phyloP scores from a whole-genome alignment of 2,888 invertebrate species.

The Pseudococcus longispinus region DNA sequence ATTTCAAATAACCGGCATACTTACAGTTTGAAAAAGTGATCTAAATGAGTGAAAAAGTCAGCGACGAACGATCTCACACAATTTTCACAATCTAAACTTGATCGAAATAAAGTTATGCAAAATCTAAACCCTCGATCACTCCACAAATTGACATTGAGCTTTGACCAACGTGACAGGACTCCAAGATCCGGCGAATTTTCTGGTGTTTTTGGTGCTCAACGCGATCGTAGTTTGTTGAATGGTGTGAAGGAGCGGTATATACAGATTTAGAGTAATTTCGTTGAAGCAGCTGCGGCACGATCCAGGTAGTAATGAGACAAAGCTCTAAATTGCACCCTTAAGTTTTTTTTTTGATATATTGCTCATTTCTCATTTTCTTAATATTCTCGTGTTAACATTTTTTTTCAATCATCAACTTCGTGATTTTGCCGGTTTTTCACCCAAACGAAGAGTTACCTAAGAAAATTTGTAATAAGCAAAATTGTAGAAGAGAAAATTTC shows the following conservation, averaged over 20 bases:
- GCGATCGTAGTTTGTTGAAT: neutral
- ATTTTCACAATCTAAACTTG: conserved; percentile 8
- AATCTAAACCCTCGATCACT: neutral
- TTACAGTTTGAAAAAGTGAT: neutral
- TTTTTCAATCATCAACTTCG: no score
- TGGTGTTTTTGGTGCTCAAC: neutral
- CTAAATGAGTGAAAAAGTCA: neutral
- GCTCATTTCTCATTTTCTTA: no score
- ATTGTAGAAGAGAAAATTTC: no score
- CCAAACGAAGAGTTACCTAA: no score
- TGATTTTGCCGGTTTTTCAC: no score
- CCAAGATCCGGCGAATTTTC: neutral
- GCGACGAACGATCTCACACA: neutral
- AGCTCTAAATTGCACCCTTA: no score
- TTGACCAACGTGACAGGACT: conserved; percentile 35
- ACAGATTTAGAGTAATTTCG: neutral
- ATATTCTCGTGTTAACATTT: no score
- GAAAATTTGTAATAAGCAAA: no score
- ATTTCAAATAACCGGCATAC: neutral
- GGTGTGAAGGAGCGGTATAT: neutral
- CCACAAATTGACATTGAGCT: conserved; percentile 39
- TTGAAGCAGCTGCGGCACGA: no score
- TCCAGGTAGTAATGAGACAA: no score
- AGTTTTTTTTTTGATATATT: no score
- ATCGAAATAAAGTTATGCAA: neutral